phyloP scores from a whole-genome alignment of 2,113 vertebrate genomes.

The Mesitornis unicolor region DNA sequence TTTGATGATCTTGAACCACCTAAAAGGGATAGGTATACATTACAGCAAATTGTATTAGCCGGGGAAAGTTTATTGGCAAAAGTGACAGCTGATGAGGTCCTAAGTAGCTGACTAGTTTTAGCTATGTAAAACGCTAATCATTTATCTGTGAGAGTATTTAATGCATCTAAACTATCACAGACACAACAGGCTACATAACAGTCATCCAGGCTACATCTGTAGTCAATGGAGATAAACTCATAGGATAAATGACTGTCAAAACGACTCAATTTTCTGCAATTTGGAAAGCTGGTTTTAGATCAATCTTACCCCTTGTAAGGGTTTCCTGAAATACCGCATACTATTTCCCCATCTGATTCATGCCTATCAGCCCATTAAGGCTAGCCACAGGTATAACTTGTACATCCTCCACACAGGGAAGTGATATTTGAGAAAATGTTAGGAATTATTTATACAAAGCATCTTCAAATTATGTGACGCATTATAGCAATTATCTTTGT shows the following conservation, averaged over 20 bases:
- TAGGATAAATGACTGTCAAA: background rate
- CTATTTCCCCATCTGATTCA: background rate
- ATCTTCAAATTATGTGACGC: background rate
- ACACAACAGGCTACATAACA: background rate
- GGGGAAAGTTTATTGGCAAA: background rate
- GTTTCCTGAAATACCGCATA: background rate
- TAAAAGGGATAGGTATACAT: background rate
- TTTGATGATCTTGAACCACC: background rate
- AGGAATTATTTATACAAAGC: background rate
- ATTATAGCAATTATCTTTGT: background rate
- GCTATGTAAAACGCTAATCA: background rate
- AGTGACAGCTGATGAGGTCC: background rate
- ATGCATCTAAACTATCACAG: background rate
- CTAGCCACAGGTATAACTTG: background rate
- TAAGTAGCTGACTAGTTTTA: background rate
- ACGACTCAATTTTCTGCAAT: background rate
- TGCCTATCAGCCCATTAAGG: background rate
- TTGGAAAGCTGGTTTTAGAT: background rate
- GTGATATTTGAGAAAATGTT: background rate
- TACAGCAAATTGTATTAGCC: background rate
- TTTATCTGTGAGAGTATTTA: background rate
- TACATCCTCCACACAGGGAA: background rate
- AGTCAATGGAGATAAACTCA: background rate
- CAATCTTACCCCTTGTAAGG: background rate
- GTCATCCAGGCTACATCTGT: background rate